These are phyloP conservation scores for Heliconius hortense DNA, from an alignment of 2,888 invertebrate genomes.

Conservation along the genomic window DNA sequence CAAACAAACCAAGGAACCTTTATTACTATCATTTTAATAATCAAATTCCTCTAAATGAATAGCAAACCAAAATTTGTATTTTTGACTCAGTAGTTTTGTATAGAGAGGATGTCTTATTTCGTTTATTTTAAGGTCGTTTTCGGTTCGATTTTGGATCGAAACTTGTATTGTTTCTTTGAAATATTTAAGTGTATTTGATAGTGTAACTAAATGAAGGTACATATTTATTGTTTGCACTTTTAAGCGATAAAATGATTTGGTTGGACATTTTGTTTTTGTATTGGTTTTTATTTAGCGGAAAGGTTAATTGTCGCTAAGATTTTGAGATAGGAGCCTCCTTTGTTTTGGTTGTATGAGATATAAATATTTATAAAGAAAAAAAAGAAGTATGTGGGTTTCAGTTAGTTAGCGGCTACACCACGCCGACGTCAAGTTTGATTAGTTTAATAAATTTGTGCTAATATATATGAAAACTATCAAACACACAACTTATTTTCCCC, in stretches of 20 bases:
- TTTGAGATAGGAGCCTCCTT: neutral
- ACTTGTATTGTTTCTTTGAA: conserved; percentile 21
- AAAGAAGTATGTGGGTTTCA: neutral
- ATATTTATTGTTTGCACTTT: conserved; percentile 39
- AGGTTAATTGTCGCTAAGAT: conserved; percentile 13
- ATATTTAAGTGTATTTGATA: conserved; percentile 37
- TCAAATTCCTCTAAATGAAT: conserved; percentile 22
- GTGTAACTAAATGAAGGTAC: conserved; percentile 34
- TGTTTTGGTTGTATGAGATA: neutral
- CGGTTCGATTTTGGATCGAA: neutral
- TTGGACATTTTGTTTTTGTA: conserved; percentile 13
- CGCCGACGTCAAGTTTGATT: neutral
- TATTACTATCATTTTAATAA: conserved; percentile 30
- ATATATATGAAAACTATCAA: neutral
- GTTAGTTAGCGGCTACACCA: neutral
- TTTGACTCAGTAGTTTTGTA: neutral
- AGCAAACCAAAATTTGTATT: conserved; percentile 14
- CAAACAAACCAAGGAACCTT: conserved; percentile 39
- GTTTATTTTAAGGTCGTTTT: conserved; percentile 1
- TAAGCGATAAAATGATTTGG: conserved; percentile 32
- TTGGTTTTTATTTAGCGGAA: conserved; percentile 15
- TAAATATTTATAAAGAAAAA: neutral
- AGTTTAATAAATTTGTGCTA: too few relatives aligned
- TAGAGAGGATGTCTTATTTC: neutral
- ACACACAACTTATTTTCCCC: neutral